These are phyloP conservation scores for Zophobas morio DNA, from an alignment of 1,140 invertebrate species.

Conservation along the genomic window DNA sequence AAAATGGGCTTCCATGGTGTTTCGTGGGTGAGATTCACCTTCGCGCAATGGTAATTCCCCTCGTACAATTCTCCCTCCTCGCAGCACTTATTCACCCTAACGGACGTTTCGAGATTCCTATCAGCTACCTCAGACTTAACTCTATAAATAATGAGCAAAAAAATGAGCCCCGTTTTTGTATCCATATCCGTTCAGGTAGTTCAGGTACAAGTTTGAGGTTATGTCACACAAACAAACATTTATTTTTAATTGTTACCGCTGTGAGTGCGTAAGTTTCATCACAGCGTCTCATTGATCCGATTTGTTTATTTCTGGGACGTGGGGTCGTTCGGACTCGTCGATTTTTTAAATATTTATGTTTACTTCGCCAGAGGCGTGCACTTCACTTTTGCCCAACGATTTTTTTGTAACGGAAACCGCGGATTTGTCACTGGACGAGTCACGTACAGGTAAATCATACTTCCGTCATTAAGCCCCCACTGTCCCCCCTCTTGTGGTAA, in stretches of 20 bases:
- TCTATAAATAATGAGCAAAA: constrained; percentile 2
- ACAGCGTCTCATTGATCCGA: constrained; percentile 10
- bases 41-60: constrained; percentile 74
- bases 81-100: constrained; percentile 84
- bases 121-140: constrained; percentile 13
- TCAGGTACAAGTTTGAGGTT: constrained; percentile 34
- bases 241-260: background rate
- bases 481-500: background rate
- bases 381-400: background rate
- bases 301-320: constrained; percentile 2
- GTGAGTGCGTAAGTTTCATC: background rate
- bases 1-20: constrained; percentile 76
- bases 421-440: background rate
- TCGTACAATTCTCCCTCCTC: constrained; percentile 79
- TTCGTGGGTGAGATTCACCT: constrained; percentile 74
- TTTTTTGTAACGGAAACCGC: constrained; percentile 17
- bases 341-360: constrained; percentile 26
- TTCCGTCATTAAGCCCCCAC: constrained; percentile 27
- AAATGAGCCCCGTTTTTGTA: background rate
- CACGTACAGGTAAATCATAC: constrained; percentile 30
- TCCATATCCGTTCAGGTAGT: constrained; percentile 12
- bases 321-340: background rate
- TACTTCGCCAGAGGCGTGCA: constrained; percentile 1
- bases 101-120: constrained; percentile 44
- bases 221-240: constrained; percentile 37